Evolutionary conservation across 2,797 vertebrate species (phyloP).

Genomic region (Gouania willdenowi): DNA sequence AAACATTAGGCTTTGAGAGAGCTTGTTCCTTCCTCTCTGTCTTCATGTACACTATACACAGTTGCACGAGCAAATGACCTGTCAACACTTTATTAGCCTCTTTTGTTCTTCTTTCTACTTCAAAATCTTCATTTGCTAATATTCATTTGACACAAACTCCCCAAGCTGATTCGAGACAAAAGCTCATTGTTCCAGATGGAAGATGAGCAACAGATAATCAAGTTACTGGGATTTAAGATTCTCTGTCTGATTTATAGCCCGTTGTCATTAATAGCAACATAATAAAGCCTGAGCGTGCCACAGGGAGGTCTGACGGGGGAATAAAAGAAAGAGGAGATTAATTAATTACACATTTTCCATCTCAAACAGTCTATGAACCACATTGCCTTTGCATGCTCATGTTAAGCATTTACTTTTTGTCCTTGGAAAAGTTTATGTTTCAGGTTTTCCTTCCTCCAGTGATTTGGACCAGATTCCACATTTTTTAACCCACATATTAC

Average conservation of each 20-base stretch:
- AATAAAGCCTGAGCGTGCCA: constrained; percentile 55
- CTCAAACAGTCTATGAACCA: constrained; percentile 31
- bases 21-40: constrained; percentile 33
- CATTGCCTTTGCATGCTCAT: constrained; percentile 11
- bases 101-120: constrained; percentile 25
- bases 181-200: constrained; percentile 46
- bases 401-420: constrained; percentile 27
- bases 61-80: not conserved
- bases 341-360: constrained; percentile 57
- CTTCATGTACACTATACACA: constrained; percentile 14
- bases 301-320: constrained; percentile 47
- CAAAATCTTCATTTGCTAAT: constrained; percentile 43
- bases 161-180: constrained; percentile 45
- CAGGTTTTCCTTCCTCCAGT: constrained; percentile 2
- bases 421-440: constrained; percentile 46
- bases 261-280: constrained; percentile 66
- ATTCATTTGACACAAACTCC: constrained; percentile 44
- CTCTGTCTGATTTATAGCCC: constrained; percentile 64
- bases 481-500: not conserved
- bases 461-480: constrained; percentile 1
- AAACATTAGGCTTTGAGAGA: constrained; percentile 62
- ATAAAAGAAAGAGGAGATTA: constrained; percentile 41
- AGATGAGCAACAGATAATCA: constrained; percentile 50
- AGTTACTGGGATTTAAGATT: constrained; percentile 42
- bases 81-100: constrained; percentile 30